Conservation (phyloP, 2,113 vertebrate species). For the Seriola dumerili region DNA sequence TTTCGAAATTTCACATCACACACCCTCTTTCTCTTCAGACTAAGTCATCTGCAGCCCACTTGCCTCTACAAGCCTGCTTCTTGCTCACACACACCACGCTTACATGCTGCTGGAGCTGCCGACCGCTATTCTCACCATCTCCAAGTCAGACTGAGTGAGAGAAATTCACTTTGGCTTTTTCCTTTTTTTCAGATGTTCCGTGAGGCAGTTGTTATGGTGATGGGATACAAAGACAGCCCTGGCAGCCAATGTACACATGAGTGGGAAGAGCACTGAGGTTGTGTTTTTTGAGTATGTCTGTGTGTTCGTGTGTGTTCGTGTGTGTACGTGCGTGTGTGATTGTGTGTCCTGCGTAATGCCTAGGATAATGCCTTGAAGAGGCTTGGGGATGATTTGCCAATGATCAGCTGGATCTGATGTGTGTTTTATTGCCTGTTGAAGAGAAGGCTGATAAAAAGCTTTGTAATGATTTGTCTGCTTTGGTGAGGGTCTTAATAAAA, state of each 20-base stretch:
- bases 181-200: slow-evolving; percentile 53
- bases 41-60: slow-evolving; percentile 49
- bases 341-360: slow-evolving; percentile 45
- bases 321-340: slow-evolving; percentile 13
- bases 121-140: slow-evolving; percentile 71
- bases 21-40: slow-evolving; percentile 17
- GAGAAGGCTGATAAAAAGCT: slow-evolving; percentile 48
- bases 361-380: slow-evolving; percentile 46
- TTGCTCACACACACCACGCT: slow-evolving; percentile 50
- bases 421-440: slow-evolving; percentile 67
- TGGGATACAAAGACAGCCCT: slow-evolving; percentile 82
- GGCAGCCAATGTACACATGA: slow-evolving; percentile 70
- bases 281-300: slow-evolving; percentile 40
- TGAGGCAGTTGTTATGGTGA: slow-evolving; percentile 88
- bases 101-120: slow-evolving; percentile 45
- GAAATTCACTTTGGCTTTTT: slow-evolving; percentile 75
- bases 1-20: slow-evolving; percentile 57
- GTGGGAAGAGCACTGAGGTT: slow-evolving; percentile 70
- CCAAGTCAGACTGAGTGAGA: slow-evolving; percentile 75
- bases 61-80: slow-evolving; percentile 53
- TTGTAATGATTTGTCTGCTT: slow-evolving; percentile 49
- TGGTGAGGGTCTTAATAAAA: slow-evolving; percentile 47
- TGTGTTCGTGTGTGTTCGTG: slow-evolving; percentile 27
- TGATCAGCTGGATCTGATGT: slow-evolving; percentile 62
- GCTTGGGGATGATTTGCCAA: slow-evolving; percentile 47